Conservation (phyloP, 2,888 invertebrate genomes). For the Torymus texanus region DNA sequence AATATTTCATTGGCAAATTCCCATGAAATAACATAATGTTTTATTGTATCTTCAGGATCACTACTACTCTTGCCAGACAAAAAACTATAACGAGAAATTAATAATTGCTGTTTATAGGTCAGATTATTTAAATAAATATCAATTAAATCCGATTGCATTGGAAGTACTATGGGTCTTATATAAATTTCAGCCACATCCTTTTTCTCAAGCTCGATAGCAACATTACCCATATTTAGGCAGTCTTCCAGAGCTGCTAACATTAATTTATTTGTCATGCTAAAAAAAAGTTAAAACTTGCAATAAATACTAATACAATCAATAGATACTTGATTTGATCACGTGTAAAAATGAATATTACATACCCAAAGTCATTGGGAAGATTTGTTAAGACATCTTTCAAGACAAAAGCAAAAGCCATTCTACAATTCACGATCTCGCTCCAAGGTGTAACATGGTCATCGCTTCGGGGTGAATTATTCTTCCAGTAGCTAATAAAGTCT, state of each 20-base stretch:
- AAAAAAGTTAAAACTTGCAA: constrained; percentile 10
- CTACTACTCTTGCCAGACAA: constrained; percentile 58
- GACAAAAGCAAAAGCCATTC: constrained; percentile 68
- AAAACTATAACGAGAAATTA: constrained; percentile 55
- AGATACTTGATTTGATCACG: not conserved
- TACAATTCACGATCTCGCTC: constrained; percentile 75
- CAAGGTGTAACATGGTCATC: constrained; percentile 75
- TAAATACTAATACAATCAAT: constrained; percentile 3
- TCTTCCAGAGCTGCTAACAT: constrained; percentile 45
- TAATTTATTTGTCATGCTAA: constrained; percentile 12
- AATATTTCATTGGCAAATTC: constrained; percentile 15
- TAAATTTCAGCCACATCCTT: constrained; percentile 72
- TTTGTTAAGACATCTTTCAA: not conserved
- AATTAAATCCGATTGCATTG: too few relatives aligned
- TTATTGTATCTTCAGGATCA: constrained; percentile 49
- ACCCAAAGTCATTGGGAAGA: not conserved
- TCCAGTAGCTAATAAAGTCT: constrained; percentile 73
- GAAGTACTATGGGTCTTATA: too few relatives aligned
- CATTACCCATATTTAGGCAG: constrained; percentile 74
- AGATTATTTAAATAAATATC: too few relatives aligned
- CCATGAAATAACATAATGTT: constrained; percentile 61
- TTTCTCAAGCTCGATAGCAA: constrained; percentile 75
- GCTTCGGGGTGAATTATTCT: constrained; percentile 68
- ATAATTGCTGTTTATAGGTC: not conserved
- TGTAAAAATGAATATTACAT: not conserved